Evolutionary conservation across 1,140 invertebrate genomes (phyloP).

Genomic region (Cyclina sinensis): DNA sequence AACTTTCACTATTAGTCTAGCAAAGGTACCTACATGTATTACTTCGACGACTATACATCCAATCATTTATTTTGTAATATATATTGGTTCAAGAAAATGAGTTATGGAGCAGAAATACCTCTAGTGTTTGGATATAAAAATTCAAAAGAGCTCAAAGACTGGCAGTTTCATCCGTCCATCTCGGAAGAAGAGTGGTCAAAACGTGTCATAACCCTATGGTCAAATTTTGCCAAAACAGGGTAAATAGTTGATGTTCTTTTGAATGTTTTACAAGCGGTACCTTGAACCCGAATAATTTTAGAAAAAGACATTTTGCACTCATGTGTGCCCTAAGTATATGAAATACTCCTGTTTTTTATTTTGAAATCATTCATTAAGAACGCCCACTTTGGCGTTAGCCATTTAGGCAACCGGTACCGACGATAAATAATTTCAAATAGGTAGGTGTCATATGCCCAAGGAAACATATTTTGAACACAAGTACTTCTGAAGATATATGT

Average conservation of each 20-base stretch:
- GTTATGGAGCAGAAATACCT: slow-evolving; percentile 51
- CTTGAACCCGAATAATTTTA: no score
- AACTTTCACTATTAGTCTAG: background rate
- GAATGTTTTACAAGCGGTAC: no score
- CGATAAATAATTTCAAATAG: no score
- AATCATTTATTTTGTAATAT: slow-evolving; percentile 3
- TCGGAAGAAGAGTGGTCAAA: slow-evolving; percentile 35
- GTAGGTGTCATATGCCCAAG: no score
- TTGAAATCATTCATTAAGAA: no score
- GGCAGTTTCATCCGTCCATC: background rate
- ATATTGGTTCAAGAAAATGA: slow-evolving; percentile 36
- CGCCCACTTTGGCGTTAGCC: no score
- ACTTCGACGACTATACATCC: background rate
- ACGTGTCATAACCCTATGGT: slow-evolving; percentile 55
- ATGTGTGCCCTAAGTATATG: no score
- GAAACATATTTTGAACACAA: no score
- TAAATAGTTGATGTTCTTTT: background rate
- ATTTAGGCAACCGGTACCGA: no score
- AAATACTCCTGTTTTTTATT: no score
- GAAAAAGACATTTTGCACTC: no score
- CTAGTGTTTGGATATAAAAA: slow-evolving; percentile 38
- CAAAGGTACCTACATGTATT: slow-evolving; percentile 16
- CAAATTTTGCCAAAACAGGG: slow-evolving; percentile 71
- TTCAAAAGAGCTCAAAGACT: background rate
- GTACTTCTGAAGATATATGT: no score